Base-by-base conservation (phyloP, 1,140 invertebrate genomes). In the Scylla paramamosain region DNA sequence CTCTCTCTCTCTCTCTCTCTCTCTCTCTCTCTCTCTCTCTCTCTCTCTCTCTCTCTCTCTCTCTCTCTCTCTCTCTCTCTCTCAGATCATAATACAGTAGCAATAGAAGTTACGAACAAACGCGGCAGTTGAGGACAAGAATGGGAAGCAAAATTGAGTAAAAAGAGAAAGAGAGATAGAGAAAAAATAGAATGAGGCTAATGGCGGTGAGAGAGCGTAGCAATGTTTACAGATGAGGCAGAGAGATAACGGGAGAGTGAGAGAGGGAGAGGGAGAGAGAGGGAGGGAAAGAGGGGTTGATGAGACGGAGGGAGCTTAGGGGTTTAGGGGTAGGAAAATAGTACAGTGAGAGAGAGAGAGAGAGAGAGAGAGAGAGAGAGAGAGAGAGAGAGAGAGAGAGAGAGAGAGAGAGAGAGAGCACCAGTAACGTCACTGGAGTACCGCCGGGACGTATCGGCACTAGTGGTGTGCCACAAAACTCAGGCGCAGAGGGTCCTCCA, bases 1-100 rank as follows among this genome's bases (percentile, higher is more conserved):
- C 52, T 77, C 67, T 77, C 67, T 77, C 67, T 77, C 67, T 77
- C 67, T 77, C 67, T 77, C 67, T 77, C 67, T 77, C 67, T 77
- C 67, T 77, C 67, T 77, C 67, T 77, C 67, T 77, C n/a, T 77
- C n/a, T 77, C 67, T 59, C 52, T 59, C 52, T 59, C 52, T 77
- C n/a, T 77, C 67, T 67, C 59, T 67, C 10, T 67, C 59, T 67
- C 20, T 67, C 20, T 67, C 20, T 67, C 10, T 67, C 59, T 67
- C 59, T 67, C 20, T 67, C 59, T 67, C 59, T 67, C 59, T 67
- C 59, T 67, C 59, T 67, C 59, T 67, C 59, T 67, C 59, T 67
- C 10, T 10, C 59, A 67, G 8, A 67, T 20, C 20, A 67, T 67
- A 67, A 67, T 20, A 67, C 20, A 16, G 20, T 6, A 67, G 3